phyloP scores from a whole-genome alignment of 2,888 invertebrate genomes.

The Yponomeuta malinellus region DNA sequence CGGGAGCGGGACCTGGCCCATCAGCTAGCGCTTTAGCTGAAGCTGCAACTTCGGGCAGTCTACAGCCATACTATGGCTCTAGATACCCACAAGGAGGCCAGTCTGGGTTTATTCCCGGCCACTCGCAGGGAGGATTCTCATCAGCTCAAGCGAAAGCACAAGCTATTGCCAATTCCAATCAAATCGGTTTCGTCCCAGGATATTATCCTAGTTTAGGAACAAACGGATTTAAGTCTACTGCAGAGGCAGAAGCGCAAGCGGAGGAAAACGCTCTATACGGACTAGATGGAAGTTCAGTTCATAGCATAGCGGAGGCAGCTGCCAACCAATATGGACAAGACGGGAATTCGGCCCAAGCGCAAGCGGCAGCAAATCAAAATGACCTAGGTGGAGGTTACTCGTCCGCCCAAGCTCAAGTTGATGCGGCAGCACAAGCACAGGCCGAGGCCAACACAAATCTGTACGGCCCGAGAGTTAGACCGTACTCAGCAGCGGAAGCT shows the following conservation, averaged over 20 bases:
- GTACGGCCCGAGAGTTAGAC: not conserved
- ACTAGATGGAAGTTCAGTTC: too few species aligned
- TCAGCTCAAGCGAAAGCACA: too few species aligned
- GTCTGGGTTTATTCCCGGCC: not conserved
- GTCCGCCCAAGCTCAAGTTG: not conserved
- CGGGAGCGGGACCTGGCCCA: not conserved
- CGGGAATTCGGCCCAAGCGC: too few species aligned
- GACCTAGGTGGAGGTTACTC: not conserved
- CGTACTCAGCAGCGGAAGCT: not conserved
- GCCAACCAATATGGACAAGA: too few species aligned
- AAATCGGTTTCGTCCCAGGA: not conserved
- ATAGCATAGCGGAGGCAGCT: too few species aligned
- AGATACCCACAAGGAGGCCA: not conserved
- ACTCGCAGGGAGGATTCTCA: not conserved
- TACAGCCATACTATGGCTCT: not conserved
- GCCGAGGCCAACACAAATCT: not conserved
- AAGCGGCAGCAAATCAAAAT: too few species aligned
- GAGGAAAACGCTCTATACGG: too few species aligned
- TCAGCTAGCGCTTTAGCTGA: not conserved
- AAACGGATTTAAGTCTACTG: not conserved
- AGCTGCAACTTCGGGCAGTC: not conserved
- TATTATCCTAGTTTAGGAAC: too few species aligned
- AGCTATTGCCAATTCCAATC: not conserved
- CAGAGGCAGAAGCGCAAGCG: conserved; percentile 1
- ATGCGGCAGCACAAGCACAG: not conserved